Base-by-base conservation (phyloP, 2,888 invertebrate species). In the Epinotia brunnichana region DNA sequence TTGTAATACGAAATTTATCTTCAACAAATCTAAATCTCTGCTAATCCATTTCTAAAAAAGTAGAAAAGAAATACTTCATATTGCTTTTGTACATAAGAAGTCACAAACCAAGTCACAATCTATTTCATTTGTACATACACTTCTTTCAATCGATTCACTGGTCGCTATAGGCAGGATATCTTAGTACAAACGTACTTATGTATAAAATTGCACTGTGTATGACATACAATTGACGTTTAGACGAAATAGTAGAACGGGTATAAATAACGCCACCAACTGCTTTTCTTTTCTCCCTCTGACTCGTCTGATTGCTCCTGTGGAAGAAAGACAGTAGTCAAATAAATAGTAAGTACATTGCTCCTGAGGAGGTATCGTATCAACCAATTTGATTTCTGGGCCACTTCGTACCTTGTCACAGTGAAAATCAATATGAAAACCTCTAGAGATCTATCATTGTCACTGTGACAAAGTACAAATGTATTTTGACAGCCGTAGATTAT, bases 241-340 rank as follows among this genome's bases (percentile, higher is more conserved):
- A 89, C 89, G 77, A 95, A 94, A 81, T 94, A 95, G 81, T 94
- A 94, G 78, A 92, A 90, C 2, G 94, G 94, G 77, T 94, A 92
- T n/a, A 94, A 83, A 78, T 94, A 94, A 69, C 94, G 89, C 94
- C 94, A 94, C 91, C 94, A 94, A 73, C 88, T 84, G 67, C 84
- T 83, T 67, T 81, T 85, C 13, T 74, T 81, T 67, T 79, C 80
- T 59, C 81, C 80, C 17, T 85, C 81, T 68, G 81, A 76, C 19
- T 78, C 76, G 41, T 79, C 74, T n/a, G 59, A n/a, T 53, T 70
- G 44, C 21, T 74, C 77, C 77, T 79, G 75, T 11, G 68, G 73
- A 24, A 54, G 59, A 74, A 66, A 51, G 53, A 74, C 39, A 35
- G 35, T 35, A 35, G 9, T 35, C 35, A 7, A 35, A 35, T 35